These are phyloP conservation scores for Bombyx huttoni DNA, from an alignment of 2,888 invertebrate genomes.

Conservation along the genomic window DNA sequence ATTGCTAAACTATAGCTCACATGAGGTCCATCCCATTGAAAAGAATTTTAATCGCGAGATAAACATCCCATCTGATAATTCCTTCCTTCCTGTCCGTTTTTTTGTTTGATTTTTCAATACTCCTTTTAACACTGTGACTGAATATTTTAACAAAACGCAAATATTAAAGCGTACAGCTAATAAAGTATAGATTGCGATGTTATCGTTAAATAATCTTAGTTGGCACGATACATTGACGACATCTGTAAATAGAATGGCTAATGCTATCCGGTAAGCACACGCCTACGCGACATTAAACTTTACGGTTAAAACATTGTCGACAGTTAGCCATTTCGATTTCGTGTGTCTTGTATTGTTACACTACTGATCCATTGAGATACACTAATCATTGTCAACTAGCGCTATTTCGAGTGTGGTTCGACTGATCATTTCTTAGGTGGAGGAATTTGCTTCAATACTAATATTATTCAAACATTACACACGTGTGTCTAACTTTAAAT, in stretches of 20 bases:
- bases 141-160: not conserved
- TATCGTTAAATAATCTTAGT: constrained; percentile 38
- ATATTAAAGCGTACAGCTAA: not conserved
- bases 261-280: constrained; percentile 26
- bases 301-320: not conserved
- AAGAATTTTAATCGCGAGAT: not conserved
- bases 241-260: constrained; percentile 47
- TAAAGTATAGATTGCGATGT: constrained; percentile 30
- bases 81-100: constrained; percentile 8
- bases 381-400: not conserved
- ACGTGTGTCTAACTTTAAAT: too few species aligned
- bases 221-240: constrained; percentile 54
- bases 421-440: constrained; percentile 2
- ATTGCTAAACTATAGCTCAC: not conserved
- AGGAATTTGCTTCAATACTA: not conserved
- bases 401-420: constrained; percentile 1
- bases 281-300: constrained; percentile 11
- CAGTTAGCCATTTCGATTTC: too few species aligned
- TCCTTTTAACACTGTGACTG: not conserved
- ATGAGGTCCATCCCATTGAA: not conserved
- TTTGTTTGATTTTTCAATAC: constrained; percentile 1
- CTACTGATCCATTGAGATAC: not conserved
- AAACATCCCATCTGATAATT: not conserved
- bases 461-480: too few species aligned
- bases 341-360: not conserved